Base-by-base conservation (phyloP, 2,888 invertebrate genomes). In the Megastigmus dorsalis region DNA sequence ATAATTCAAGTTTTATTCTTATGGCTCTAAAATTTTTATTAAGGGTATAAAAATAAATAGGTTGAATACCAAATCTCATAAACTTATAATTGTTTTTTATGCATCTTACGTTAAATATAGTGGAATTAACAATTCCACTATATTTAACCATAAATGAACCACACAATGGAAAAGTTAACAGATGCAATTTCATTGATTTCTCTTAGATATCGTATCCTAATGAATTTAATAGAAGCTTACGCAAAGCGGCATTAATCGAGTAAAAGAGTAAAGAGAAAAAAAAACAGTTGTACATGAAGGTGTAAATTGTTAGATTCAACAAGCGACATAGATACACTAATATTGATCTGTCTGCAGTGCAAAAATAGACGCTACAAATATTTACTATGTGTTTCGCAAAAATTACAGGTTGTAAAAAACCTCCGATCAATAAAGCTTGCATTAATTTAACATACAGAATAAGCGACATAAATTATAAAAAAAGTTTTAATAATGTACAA, bases 251-350 rank as follows among this genome's bases (percentile, higher is more conserved):
- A 41, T 60, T 15, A 28, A 23, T 9, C 3, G 41, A 4, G 41
- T 50, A 63, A 50, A 63, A 63, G 50, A n/a, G 63, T 36, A 36
- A 36, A 15, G 41, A 7, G 15, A 15, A 48, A 33, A 20, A 0
- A 33, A 20, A 0, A 48, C 23, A 59, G 23, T 6, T 55, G 1
- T 9, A 15, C 4, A 3, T 10, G 15, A 33, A 48, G 36, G 23
- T 63, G 48, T 20, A 36, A 48, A 63, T 59, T 23, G 10, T 59
- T n/a, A 20, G 18, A 26, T 30, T 45, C 43, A 18, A 18, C 45
- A 33, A 7, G 48, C 1, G 1, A 2, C 13, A 13, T 2, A n/a
- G 33, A 10, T 18, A 1, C 36, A 9, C 15, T 9, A 13, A 2
- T 63, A 38, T 65, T 38, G 33, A 65, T 50, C 9, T 26, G 10